A percentile compares a stretch with the other conserved stretches of the same genome.
Evolutionary conservation across 1,140 invertebrate species (phyloP).

Genomic region (Battus philenor): DNA sequence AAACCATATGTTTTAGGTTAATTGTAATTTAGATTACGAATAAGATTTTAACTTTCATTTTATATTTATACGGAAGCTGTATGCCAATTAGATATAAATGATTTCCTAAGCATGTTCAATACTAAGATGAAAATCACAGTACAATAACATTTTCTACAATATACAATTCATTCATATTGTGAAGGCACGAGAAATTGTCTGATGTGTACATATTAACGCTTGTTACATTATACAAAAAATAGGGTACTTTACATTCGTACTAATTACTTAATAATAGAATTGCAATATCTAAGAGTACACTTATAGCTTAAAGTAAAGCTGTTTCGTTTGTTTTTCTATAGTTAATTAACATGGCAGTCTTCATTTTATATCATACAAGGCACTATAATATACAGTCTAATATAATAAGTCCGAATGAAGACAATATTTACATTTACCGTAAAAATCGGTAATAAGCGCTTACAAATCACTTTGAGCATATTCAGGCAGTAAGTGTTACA

Average conservation of each 20-base stretch:
- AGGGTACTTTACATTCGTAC: conserved; percentile 12
- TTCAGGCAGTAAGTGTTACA: conserved; percentile 43
- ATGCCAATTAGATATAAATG: conserved; percentile 10
- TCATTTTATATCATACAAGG: conserved; percentile 70
- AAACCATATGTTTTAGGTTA: too few relatives aligned
- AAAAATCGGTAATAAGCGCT: conserved; percentile 74
- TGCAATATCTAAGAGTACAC: conserved; percentile 44
- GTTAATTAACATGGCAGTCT: conserved; percentile 76
- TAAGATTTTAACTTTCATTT: too few relatives aligned
- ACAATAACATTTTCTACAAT: conserved; percentile 20
- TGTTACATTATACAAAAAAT: conserved; percentile 12
- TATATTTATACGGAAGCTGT: too few relatives aligned
- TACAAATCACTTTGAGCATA: conserved; percentile 72
- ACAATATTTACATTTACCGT: conserved; percentile 75
- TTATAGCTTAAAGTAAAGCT: conserved; percentile 73
- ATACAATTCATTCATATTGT: conserved; percentile 2
- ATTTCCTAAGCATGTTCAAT: conserved; percentile 26
- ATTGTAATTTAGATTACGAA: too few relatives aligned
- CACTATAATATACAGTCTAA: conserved; percentile 53
- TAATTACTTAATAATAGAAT: conserved; percentile 25
- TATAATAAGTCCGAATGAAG: conserved; percentile 68
- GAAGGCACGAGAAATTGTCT: conserved; percentile 8
- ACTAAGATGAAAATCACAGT: conserved; percentile 61
- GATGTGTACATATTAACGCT: conserved; percentile 2
- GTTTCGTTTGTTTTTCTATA: conserved; percentile 58